Base-by-base conservation (phyloP, 2,797 vertebrate genomes). In the Crocodylus rhombifer region DNA sequence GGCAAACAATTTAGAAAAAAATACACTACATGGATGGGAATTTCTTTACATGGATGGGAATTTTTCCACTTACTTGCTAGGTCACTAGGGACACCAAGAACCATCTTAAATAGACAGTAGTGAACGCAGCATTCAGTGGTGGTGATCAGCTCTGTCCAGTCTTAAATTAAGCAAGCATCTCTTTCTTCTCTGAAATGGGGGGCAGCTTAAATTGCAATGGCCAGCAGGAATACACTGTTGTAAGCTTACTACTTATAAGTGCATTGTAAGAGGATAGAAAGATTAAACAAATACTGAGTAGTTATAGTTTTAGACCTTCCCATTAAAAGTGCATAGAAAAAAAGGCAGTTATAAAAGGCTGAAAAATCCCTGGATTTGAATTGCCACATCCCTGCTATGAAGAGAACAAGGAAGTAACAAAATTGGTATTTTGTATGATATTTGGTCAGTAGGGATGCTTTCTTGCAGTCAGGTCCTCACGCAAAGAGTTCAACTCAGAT, bases 1-100 rank as follows among this genome's bases (percentile, higher is more conserved):
- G 9, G 14, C 5, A 5, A 86, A 1, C 73, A 4, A 16, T 17
- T 20, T 26, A 0, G 26, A 23, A 78, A 87, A 12, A 4, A 73
- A 42, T 26, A 36, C 21, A 14, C 13, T 17, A 10, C 0, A 0
- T 17, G n/a, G 71, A 77, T 26, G 6, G 5, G 33, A 36, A 36
- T 51, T 51, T 51, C 42, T 51, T 42, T 26, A 23, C 11, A 14
- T 20, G 5, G 9, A 51, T 5, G 57, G 77, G 33, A 0, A 2
- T 62, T 51, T 20, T 23, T 12, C 13, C 77, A 79, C 56, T 57
- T 42, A 7, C 4, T 9, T 28, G 13, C 14, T n/a, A 23, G 0
- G 1, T 30, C 51, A 17, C 25, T 9, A 21, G 7, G 36, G 63
- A 65, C 42, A 73, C 36, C 21, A 42, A 33, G 16, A 14, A 7